Conservation (phyloP, 2,797 vertebrate genomes). For the Hoplostethus mediterraneus region DNA sequence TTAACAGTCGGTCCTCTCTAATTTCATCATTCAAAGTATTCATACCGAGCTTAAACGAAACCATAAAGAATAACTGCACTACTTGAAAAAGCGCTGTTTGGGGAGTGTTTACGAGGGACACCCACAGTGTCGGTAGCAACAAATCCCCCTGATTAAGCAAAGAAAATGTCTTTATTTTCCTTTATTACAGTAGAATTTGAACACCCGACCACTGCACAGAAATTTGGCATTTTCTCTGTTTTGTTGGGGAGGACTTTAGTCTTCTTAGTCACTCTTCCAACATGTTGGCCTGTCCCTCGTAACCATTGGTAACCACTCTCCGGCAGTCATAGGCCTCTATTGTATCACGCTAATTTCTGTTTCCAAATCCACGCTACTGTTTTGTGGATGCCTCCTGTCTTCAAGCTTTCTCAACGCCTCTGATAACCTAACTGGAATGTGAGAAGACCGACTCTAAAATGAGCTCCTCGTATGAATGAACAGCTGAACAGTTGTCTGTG, state of each 20-base stretch:
- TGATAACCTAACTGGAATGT: conserved; percentile 29
- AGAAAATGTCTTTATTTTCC: background rate
- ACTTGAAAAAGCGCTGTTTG: background rate
- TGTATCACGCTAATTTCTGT: background rate
- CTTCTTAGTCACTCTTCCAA: background rate
- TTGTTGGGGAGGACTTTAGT: background rate
- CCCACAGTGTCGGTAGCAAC: background rate
- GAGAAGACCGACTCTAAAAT: conserved; percentile 80
- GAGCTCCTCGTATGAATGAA: conserved; percentile 65
- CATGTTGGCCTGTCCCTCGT: background rate
- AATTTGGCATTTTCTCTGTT: background rate
- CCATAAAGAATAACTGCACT: background rate
- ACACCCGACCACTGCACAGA: background rate
- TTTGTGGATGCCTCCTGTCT: background rate
- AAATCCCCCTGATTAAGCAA: background rate
- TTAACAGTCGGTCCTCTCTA: conserved; percentile 71
- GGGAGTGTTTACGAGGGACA: no score
- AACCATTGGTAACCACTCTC: background rate
- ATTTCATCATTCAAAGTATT: conserved; percentile 38
- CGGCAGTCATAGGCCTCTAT: no score
- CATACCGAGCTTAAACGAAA: conserved; percentile 2
- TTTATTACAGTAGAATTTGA: background rate
- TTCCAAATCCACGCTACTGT: background rate
- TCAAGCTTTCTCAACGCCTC: background rate
- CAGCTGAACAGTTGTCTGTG: conserved; percentile 65